Conservation (phyloP, 2,888 invertebrate genomes). For the Amphipoea lucens region DNA sequence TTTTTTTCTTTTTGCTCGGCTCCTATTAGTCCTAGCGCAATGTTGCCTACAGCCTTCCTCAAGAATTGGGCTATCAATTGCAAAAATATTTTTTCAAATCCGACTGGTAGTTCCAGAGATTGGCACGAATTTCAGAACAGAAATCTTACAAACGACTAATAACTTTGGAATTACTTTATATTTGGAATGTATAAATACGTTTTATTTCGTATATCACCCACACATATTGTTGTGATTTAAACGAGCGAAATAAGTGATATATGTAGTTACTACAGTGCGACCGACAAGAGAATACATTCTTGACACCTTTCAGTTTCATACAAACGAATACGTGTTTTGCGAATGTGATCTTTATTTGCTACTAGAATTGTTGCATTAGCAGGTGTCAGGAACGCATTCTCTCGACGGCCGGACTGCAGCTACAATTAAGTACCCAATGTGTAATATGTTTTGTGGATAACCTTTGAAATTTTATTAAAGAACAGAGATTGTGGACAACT, state of each 20-base stretch:
- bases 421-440: background rate
- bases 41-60: too few species aligned
- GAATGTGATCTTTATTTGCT: too few species aligned
- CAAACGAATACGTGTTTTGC: too few species aligned
- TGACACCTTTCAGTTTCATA: too few species aligned
- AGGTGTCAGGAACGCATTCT: too few species aligned
- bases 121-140: background rate
- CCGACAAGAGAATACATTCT: too few species aligned
- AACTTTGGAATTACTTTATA: slow-evolving; percentile 8
- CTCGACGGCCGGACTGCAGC: background rate
- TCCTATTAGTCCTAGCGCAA: too few species aligned
- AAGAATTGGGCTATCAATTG: too few species aligned
- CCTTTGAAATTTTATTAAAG: background rate
- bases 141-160: background rate
- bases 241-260: background rate
- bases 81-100: too few species aligned
- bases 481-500: background rate
- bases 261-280: background rate
- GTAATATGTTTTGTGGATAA: background rate
- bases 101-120: too few species aligned
- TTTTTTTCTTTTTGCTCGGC: too few species aligned
- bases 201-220: background rate
- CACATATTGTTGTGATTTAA: background rate
- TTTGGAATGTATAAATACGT: slow-evolving; percentile 9
- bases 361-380: too few species aligned